These are phyloP conservation scores for Apteryx owenii DNA, from an alignment of 2,113 vertebrate species.

Conservation along the genomic window DNA sequence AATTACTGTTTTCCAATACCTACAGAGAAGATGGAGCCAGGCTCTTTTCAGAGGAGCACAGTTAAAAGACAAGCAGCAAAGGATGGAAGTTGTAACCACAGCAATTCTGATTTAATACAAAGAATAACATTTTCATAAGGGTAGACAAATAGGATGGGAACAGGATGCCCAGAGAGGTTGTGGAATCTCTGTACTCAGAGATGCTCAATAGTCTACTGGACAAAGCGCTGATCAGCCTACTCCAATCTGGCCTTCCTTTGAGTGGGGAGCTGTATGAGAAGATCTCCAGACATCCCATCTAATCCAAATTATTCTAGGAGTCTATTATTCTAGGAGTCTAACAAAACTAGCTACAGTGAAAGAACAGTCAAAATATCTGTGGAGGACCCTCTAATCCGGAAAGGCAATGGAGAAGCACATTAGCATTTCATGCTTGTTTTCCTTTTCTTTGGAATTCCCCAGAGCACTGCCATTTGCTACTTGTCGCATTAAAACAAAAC, in stretches of 20 bases:
- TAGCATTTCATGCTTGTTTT: slow-evolving; percentile 10
- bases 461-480: slow-evolving; percentile 53
- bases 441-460: slow-evolving; percentile 37
- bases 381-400: neutral
- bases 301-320: neutral
- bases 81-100: neutral
- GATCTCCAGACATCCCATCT: neutral
- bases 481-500: slow-evolving; percentile 54
- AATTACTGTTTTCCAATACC: neutral
- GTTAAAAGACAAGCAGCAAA: neutral
- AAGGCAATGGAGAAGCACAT: slow-evolving; percentile 21
- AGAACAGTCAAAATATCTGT: neutral
- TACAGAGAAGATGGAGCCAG: neutral
- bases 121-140: neutral
- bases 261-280: neutral
- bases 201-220: neutral
- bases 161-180: neutral
- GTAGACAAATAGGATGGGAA: neutral
- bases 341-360: neutral
- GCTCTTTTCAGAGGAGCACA: neutral
- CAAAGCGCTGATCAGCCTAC: neutral
- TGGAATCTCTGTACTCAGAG: neutral
- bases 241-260: neutral
- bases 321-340: neutral
- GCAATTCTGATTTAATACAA: neutral